Evolutionary conservation across 2,113 vertebrate species (phyloP).

Genomic region (human (Homo sapiens)): DNA sequence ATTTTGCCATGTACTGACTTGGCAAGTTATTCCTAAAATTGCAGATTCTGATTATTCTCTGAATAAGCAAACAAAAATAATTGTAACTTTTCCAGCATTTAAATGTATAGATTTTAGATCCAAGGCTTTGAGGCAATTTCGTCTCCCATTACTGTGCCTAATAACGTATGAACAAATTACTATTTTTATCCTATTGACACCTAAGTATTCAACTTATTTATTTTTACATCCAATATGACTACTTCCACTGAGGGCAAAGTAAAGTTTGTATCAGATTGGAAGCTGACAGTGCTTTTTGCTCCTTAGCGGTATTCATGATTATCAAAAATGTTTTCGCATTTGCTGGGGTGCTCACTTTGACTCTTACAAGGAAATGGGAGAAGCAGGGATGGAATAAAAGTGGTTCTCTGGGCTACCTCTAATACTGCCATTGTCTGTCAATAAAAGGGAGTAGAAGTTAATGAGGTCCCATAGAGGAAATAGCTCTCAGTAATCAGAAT

Average conservation of each 20-base stretch:
- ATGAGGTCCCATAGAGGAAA: not conserved
- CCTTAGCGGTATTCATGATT: not conserved
- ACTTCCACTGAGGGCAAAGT: not conserved
- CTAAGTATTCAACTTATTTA: not conserved
- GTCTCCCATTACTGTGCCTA: not conserved
- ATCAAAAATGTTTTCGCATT: not conserved
- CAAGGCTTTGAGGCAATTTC: not conserved
- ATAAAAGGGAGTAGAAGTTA: not conserved
- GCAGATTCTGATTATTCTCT: not conserved
- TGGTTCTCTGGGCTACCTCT: rapidly evolving
- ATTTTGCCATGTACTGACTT: not conserved
- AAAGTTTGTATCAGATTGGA: not conserved
- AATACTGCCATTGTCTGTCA: not conserved
- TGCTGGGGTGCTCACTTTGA: not conserved
- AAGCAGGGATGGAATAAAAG: not conserved
- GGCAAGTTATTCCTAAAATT: not conserved
- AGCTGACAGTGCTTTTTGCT: not conserved
- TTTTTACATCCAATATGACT: not conserved
- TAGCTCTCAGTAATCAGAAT: not conserved
- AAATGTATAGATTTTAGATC: not conserved
- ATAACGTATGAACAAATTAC: not conserved
- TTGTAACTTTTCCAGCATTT: not conserved
- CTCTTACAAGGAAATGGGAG: not conserved
- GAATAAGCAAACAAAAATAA: not conserved
- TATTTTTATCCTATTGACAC: not conserved